Base-by-base conservation (phyloP, 2,888 invertebrate genomes). In the Ischnura elegans region DNA sequence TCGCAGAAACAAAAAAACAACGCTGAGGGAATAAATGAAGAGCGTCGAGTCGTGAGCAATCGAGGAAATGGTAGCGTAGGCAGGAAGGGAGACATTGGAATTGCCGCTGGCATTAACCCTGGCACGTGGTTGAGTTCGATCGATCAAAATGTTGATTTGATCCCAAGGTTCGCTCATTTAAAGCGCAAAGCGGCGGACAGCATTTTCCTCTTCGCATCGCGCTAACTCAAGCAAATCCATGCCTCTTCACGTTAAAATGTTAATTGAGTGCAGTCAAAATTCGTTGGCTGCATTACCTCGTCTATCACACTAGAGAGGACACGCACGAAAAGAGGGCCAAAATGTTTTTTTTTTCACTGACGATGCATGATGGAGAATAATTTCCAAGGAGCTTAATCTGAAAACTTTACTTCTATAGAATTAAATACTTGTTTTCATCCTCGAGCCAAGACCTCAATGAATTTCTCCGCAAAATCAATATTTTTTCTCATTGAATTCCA, bases 61-160 rank as follows among this genome's bases (percentile, higher is more conserved):
- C 76, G 25, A 36, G 29, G 25, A 13, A 36, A 76, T 76, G 36
- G 76, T 13, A 3, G 6, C 36, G 76, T 76, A 76, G 76, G 36
- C 76, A 36, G 51, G 51, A 51, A 19, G 13, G 47, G 47, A 51
- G 51, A 51, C 51, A 51, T 10, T 13, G 8, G 76, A 13, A 36
- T 36, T 36, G 76, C 36, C 76, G 36, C 29, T 36, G 76, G 36
- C 25, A 29, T 76, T 76, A 76, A 36, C 76, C 76, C 76, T 76
- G 76, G 76, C 29, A 76, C 29, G 36, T 4, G 13, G 36, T 76
- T 76, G 76, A 36, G 76, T 5, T 36, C 76, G 76, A 76, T 76
- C 76, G 76, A 76, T 76, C 76, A 36, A 76, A 76, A 36, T 76
- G 61, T 76, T 76, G 76, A 76, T 76, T 76, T 76, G 76, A 76